A percentile compares a stretch with the other conserved stretches of the same genome.
phyloP scores from a whole-genome alignment of 1,140 invertebrate species.

The Drosophila rhopaloa region DNA sequence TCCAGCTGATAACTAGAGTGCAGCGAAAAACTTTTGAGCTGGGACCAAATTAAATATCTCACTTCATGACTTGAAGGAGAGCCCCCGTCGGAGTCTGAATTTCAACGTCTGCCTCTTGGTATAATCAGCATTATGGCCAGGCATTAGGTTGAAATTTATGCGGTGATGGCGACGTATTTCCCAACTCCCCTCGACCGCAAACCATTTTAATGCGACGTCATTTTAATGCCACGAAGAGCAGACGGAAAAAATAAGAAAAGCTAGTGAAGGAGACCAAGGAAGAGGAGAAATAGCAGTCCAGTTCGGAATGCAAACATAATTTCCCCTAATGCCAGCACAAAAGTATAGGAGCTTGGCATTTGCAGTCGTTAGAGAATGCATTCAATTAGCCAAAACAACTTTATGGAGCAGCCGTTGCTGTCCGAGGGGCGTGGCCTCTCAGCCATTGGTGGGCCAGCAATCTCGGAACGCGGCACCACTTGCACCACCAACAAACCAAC shows the following conservation, averaged over 20 bases:
- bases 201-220: constrained; percentile 62
- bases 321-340: constrained; percentile 32
- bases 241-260: constrained; percentile 7
- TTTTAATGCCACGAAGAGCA: constrained; percentile 46
- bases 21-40: constrained; percentile 34
- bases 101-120: constrained; percentile 17
- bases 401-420: constrained; percentile 1
- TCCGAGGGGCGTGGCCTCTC: constrained; percentile 19
- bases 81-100: neutral
- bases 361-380: constrained; percentile 40
- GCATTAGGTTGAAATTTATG: constrained; percentile 73
- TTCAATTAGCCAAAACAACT: constrained; percentile 44
- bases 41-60: constrained; percentile 61
- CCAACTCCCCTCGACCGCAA: constrained; percentile 5
- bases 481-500: constrained; percentile 1
- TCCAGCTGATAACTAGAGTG: constrained; percentile 40
- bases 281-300: constrained; percentile 16
- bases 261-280: neutral
- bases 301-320: constrained; percentile 47
- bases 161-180: constrained; percentile 37
- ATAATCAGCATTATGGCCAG: constrained; percentile 73
- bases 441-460: constrained; percentile 15
- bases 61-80: constrained; percentile 47
- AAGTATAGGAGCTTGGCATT: constrained; percentile 8
- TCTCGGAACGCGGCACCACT: constrained; percentile 12